Percentiles rank a stretch among this genome's conserved stretches.
Evolutionary conservation across 2,113 vertebrate species (phyloP).

Genomic region (Tenrec ecaudatus): DNA sequence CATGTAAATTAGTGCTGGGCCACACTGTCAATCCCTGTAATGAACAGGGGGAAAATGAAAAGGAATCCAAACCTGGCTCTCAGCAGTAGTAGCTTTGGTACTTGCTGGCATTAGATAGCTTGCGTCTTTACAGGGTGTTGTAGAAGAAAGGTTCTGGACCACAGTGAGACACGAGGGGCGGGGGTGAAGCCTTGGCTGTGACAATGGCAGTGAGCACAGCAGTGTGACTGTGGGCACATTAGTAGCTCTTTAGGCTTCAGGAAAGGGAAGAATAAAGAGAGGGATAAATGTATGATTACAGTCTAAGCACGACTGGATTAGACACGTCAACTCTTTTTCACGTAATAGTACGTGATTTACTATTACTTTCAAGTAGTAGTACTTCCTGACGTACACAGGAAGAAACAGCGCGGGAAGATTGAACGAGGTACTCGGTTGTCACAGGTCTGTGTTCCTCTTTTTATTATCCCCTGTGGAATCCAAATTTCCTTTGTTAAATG

Average conservation of each 20-base stretch:
- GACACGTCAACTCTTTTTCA: background rate
- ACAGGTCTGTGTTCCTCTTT: background rate
- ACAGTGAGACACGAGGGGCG: background rate
- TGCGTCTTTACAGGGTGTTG: background rate
- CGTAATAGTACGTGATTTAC: background rate
- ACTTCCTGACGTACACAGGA: background rate
- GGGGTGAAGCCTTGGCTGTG: background rate
- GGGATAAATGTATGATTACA: background rate
- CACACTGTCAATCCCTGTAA: background rate
- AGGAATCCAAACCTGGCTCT: background rate
- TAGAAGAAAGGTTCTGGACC: background rate
- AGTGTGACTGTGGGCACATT: background rate
- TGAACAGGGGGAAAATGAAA: conserved; percentile 42
- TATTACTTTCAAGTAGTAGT: background rate
- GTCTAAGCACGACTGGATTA: background rate
- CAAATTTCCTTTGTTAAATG: conserved; percentile 33
- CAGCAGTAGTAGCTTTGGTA: background rate
- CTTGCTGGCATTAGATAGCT: background rate
- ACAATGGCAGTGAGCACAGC: background rate
- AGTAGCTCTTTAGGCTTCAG: background rate
- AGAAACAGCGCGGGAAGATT: conserved; percentile 25
- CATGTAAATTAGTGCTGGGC: conserved; percentile 39
- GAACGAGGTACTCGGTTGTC: background rate
- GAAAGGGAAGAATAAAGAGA: background rate
- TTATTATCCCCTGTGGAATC: background rate